Base-by-base conservation (phyloP, 2,797 vertebrate species). In the Hyperoplus lanceolatus region DNA sequence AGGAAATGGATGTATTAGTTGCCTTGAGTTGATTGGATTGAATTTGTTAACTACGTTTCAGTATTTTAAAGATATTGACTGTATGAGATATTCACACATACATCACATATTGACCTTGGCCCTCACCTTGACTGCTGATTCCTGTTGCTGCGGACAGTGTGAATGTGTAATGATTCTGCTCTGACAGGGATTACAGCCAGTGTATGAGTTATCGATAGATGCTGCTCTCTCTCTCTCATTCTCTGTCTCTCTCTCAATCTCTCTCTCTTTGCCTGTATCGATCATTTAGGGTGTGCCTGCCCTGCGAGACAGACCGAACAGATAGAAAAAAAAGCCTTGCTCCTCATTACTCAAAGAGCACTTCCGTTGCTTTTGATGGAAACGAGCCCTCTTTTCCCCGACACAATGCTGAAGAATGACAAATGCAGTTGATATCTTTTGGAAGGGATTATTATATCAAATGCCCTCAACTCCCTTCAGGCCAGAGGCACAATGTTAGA, bases 111-210 rank as follows among this genome's bases (percentile, higher is more conserved):
- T 87, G 92, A 92, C 92, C 85, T 90, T 91, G 89, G 67, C 68
- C 79, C 83, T 92, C 84, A 93, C 93, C 88, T 92, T 95, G 90
- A 89, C 79, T 87, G 73, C 38, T 73, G 73, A 72, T 43, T 53
- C 73, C 78, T 42, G 65, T 65, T 79, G 69, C 78, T 75, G 67
- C 21, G 63, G 60, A 73, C 81, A 83, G 39, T 80, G 79, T 75
- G 86, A 90, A 71, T 63, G 75, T 59, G 70, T 94, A 94, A 94
- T 92, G 93, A 94, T 91, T 85, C 71, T 58, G 66, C 67, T 14
- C 70, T 76, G 77, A 74, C 86, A 67, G 79, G 65, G 74, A 80
- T 86, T 67, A 72, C 84, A 90, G 77, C 80, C 89, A 74, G 83
- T 86, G 87, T 63, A 78, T 74, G 70, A 64, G 60, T 80, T 75